Conservation (phyloP, 2,113 vertebrate genomes). For the Ranitomeya imitator region DNA sequence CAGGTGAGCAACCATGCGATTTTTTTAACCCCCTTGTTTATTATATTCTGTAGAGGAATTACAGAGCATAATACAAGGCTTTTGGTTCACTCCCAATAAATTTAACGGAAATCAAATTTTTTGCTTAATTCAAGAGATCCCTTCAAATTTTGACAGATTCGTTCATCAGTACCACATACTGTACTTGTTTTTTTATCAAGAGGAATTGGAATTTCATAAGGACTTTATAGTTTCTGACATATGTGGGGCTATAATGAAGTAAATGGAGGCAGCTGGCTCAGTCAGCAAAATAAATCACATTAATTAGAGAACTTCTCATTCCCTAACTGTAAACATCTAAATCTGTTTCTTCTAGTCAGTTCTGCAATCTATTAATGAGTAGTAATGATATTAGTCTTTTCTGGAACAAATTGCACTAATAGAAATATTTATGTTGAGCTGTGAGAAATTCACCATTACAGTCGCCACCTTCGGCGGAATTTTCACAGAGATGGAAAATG, state of each 20-base stretch:
- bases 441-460: conserved; percentile 3
- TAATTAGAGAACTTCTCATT: conserved; percentile 9
- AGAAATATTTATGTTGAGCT: conserved; percentile 20
- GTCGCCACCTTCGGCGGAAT: background rate
- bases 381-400: conserved; percentile 25
- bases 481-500: background rate
- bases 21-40: no score
- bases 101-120: no score
- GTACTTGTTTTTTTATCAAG: background rate
- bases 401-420: conserved; percentile 19
- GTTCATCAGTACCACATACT: background rate
- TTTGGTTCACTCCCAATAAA: no score
- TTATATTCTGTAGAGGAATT: no score
- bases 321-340: conserved; percentile 20
- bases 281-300: conserved; percentile 21
- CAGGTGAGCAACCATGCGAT: no score
- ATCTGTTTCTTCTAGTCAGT: conserved; percentile 4
- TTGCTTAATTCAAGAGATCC: no score
- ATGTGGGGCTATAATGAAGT: background rate
- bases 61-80: no score
- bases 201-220: background rate
- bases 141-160: no score
- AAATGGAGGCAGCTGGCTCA: conserved; percentile 15
- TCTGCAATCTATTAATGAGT: conserved; percentile 25
- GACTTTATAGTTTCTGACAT: background rate